A percentile compares a stretch with the other conserved stretches of the same genome.
Conservation (phyloP, 2,113 vertebrate species). For the Morphnarchus princeps region DNA sequence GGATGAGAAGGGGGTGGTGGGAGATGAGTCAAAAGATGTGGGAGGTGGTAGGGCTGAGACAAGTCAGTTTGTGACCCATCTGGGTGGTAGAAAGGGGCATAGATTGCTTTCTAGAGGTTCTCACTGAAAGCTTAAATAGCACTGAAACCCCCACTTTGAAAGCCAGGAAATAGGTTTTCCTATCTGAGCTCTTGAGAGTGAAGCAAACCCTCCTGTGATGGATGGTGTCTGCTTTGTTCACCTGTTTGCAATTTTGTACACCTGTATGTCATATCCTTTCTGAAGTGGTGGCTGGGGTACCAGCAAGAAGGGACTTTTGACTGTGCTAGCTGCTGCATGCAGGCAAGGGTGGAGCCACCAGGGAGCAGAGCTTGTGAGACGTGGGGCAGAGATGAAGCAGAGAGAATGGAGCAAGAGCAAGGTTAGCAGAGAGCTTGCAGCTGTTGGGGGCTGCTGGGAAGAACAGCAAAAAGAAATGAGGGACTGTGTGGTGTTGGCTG, state of each 20-base stretch:
- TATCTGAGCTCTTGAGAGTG: background rate
- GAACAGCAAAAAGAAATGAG: background rate
- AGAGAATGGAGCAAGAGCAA: background rate
- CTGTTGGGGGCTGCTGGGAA: background rate
- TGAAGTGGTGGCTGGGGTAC: background rate
- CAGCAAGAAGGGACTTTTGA: background rate
- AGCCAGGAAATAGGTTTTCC: background rate
- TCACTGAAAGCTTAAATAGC: background rate
- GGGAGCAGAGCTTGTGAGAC: background rate
- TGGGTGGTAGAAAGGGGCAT: background rate
- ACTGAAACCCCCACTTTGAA: background rate
- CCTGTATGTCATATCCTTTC: background rate
- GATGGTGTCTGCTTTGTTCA: background rate
- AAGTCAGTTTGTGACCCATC: background rate
- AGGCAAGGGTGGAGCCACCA: background rate
- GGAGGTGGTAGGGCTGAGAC: background rate
- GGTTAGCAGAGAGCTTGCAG: background rate
- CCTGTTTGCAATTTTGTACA: background rate
- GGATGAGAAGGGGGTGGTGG: background rate
- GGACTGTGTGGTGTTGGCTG: fast-evolving
- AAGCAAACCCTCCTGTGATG: background rate
- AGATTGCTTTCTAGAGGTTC: background rate
- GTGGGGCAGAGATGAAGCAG: background rate
- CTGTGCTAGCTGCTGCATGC: background rate
- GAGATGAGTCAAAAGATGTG: slow-evolving; percentile 12